Evolutionary conservation across 2,797 vertebrate species (phyloP).

Genomic region (Lutjanus campechanus): DNA sequence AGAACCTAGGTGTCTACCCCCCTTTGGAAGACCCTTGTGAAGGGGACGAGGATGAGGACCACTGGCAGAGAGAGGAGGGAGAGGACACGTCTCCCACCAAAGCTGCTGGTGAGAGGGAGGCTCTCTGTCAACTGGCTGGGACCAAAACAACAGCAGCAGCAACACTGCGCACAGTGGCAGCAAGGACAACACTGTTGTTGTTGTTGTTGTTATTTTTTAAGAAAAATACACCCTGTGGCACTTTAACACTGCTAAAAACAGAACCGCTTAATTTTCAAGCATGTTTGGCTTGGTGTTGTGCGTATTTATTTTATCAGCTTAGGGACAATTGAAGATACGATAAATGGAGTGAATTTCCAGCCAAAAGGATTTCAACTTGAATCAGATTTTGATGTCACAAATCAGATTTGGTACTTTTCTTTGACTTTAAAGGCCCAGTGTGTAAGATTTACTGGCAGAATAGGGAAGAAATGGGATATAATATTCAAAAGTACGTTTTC

Average conservation of each 20-base stretch:
- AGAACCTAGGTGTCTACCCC: constrained; percentile 89
- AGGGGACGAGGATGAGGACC: constrained; percentile 87
- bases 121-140: constrained; percentile 38
- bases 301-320: constrained; percentile 3
- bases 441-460: no score
- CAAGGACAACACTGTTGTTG: constrained; percentile 12
- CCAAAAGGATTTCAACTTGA: neutral
- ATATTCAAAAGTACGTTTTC: no score
- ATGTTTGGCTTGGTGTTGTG: neutral
- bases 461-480: no score
- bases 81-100: constrained; percentile 68
- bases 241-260: constrained; percentile 11
- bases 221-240: constrained; percentile 20
- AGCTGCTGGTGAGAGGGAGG: constrained; percentile 77
- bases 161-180: constrained; percentile 14
- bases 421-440: neutral
- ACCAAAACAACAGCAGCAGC: constrained; percentile 9
- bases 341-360: neutral
- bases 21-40: constrained; percentile 87
- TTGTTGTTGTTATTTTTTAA: constrained; percentile 15
- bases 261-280: neutral
- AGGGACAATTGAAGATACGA: neutral
- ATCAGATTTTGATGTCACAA: neutral
- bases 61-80: constrained; percentile 71
- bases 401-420: neutral